phyloP scores from a whole-genome alignment of 2,797 vertebrate species.

The Acanthurus lineatus region DNA sequence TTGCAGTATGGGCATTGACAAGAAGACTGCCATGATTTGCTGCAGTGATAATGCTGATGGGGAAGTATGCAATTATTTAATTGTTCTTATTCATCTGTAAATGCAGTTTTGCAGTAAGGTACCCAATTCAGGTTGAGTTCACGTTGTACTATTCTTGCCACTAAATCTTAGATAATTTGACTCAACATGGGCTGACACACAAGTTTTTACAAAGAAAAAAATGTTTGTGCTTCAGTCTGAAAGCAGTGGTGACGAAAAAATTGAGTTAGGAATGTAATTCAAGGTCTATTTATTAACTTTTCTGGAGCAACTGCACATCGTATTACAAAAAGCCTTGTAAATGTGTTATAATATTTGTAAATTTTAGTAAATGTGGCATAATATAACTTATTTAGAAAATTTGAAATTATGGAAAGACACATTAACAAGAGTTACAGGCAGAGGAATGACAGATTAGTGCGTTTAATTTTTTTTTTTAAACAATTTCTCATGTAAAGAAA shows the following conservation, averaged over 20 bases:
- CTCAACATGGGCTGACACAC: background rate
- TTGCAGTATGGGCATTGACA: conserved; percentile 71
- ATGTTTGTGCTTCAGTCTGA: too few relatives aligned
- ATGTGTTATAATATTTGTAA: too few relatives aligned
- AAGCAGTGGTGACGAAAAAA: too few relatives aligned
- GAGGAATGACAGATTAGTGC: background rate
- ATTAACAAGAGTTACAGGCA: background rate
- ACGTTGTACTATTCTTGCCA: background rate
- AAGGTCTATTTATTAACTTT: too few relatives aligned
- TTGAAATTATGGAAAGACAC: background rate
- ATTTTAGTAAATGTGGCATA: too few relatives aligned
- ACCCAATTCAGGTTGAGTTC: background rate
- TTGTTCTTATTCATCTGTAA: conserved; percentile 24
- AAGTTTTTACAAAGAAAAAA: too few relatives aligned
- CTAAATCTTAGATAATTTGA: background rate
- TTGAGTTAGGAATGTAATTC: too few relatives aligned
- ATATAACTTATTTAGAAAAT: background rate
- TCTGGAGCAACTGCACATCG: too few relatives aligned
- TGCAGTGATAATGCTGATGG: conserved; percentile 47
- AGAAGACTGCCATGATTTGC: conserved; percentile 65
- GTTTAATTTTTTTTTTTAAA: background rate
- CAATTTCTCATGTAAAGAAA: too few relatives aligned
- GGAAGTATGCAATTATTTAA: conserved; percentile 69
- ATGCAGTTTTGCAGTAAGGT: background rate
- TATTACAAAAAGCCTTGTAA: too few relatives aligned